A percentile compares a stretch with the other conserved stretches of the same genome.
Conservation (phyloP, 2,888 invertebrate species). For the Ypsolopha scabrella region DNA sequence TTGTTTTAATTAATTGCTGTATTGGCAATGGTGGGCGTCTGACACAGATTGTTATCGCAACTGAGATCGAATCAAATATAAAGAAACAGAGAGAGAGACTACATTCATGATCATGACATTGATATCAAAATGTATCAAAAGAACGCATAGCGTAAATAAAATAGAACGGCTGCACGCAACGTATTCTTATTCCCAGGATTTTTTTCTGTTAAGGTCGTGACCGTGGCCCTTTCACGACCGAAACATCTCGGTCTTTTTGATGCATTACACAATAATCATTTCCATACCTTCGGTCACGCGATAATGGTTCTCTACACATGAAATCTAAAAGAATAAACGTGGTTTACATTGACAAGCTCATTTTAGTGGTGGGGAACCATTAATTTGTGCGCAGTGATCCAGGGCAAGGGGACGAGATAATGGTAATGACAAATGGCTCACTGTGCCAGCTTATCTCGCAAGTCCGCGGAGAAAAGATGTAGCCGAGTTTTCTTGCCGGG, state of each 20-base stretch:
- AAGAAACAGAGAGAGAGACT: slow-evolving; percentile 6
- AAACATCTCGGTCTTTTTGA: slow-evolving; percentile 17
- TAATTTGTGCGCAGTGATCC: slow-evolving; percentile 24
- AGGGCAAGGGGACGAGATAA: slow-evolving; percentile 25
- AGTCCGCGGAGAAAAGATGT: slow-evolving; percentile 37
- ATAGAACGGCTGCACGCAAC: not conserved
- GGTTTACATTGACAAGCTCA: slow-evolving; percentile 2
- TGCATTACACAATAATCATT: slow-evolving; percentile 29
- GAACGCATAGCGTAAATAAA: slow-evolving; percentile 2
- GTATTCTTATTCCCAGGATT: slow-evolving; percentile 4
- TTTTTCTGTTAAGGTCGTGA: slow-evolving; percentile 8
- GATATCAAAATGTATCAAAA: slow-evolving; percentile 1
- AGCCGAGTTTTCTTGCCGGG: slow-evolving; percentile 33
- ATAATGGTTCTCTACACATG: slow-evolving; percentile 8
- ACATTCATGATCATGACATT: not conserved
- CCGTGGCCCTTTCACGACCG: slow-evolving; percentile 9
- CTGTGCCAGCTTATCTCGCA: slow-evolving; percentile 37
- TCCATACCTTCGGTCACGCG: slow-evolving; percentile 37
- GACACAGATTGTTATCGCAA: slow-evolving; percentile 7
- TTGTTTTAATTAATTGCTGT: slow-evolving; percentile 16
- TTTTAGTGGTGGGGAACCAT: slow-evolving; percentile 13
- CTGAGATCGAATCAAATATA: slow-evolving; percentile 8
- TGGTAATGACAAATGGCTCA: slow-evolving; percentile 48
- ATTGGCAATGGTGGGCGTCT: slow-evolving; percentile 11
- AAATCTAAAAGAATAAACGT: slow-evolving; percentile 1